Base-by-base conservation (phyloP, 2,888 invertebrate genomes). In the Protodeltote pygarga region DNA sequence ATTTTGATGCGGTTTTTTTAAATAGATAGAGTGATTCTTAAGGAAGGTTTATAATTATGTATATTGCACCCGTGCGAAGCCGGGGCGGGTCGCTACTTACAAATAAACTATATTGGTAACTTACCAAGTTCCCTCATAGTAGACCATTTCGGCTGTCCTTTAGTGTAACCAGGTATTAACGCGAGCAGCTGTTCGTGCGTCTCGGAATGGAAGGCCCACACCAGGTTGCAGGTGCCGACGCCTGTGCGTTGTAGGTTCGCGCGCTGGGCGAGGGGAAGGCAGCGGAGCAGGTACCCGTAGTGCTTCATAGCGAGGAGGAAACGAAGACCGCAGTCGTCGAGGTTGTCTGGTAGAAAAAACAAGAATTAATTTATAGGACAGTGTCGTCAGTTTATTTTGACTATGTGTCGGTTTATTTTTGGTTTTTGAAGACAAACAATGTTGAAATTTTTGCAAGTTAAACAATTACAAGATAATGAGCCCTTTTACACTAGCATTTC, bases 191-290 rank as follows among this genome's bases (percentile, higher is more conserved):
- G 99, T 72, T 98, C 98, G 81, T 98, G 98, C 11, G 98, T 97
- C 87, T 99, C 99, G 0, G 99, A 99, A 85, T 99, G 99, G 89
- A 98, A 99, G 0, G 99, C 99, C 99, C 99, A 99, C 2, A 98
- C 98, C 11, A 99, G 93, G 85, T 98, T 98, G 68, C 98, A 96
- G 5, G 95, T 96, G 20, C 96, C 96, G 1, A 97, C 95, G 13
- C 98, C 98, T 60, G 95, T 95, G 39, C 96, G 95, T 75, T 98
- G 97, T 60, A 98, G 94, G 41, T 95, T 94, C 0, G 96, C 95
- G 39, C 99, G 93, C 81, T 99, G 98, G 0, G 95, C 96, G 5
- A 98, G 91, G 0, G 99, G 98, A 47, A 99, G 92, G 79, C 99
- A 99, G 16, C 98, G 95, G 45, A 99, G 93, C 9, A 99, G 92